Evolutionary conservation across 2,797 vertebrate species (phyloP), one percentile per base, ranked within the genome.

Genomic region (Nothura maculosa): DNA sequence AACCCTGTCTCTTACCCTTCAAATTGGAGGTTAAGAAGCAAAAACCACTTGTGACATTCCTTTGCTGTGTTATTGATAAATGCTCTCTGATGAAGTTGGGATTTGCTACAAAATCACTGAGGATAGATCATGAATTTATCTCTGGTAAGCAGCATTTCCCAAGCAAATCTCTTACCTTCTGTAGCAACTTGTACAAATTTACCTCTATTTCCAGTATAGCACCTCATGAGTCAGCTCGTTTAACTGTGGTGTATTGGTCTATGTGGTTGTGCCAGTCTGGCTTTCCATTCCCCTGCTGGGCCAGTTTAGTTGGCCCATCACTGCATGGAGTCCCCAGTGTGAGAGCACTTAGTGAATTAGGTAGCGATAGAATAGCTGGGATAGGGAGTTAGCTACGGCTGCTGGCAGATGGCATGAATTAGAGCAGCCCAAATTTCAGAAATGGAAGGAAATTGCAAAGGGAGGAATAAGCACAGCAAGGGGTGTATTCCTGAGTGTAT

Each of bases 321-420:
- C 38, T 28, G 19, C 9, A 1, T 5, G 3, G 2, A 55, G n/a
- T 70, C 48, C n/a, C 24, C 60, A 1, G 0, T 2, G 9, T 24
- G 18, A 18, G 7, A 18, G 5, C 28, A 21, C 50, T 78, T 6
- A 4, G 50, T 91, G 15, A 30, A 30, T 68, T 38, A 78, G 22
- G 20, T 77, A n/a, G 11, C 76, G 10, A 40, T 76, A 5, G 38
- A 16, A 18, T 57, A 70, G 36, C 27, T 67, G 50, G 32, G 15
- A 16, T 38, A 40, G 48, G 10, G 77, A 69, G 45, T 88, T 1
- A 13, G 63, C 38, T 50, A 70, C 78, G 30, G 9, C 18, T 47
- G 22, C 72, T 48, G 62, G 16, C 42, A 77, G 20, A 22, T 38
- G 6, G 24, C 8, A 3, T 55, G 24, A 85, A 24, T 78, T 81